These are phyloP conservation scores for Kradibia gibbosae DNA, from an alignment of 1,140 invertebrate genomes.

Conservation along the genomic window DNA sequence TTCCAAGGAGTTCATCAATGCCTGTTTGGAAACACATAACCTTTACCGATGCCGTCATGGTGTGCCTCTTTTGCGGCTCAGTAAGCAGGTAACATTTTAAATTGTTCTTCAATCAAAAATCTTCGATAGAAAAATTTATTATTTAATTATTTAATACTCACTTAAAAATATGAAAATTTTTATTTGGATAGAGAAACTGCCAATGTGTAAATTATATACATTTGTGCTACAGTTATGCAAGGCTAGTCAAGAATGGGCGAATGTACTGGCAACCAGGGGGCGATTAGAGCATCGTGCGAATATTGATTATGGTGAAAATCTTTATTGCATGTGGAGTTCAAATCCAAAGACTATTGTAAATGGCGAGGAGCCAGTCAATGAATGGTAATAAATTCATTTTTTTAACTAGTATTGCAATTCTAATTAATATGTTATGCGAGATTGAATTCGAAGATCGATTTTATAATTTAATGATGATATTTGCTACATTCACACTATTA, in stretches of 20 bases:
- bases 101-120: no score
- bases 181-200: no score
- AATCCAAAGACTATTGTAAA: slow-evolving; percentile 79
- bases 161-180: no score
- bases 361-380: slow-evolving; percentile 82
- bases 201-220: no score
- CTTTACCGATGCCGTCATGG: slow-evolving; percentile 81
- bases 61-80: slow-evolving; percentile 79
- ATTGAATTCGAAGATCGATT: no score
- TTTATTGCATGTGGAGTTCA: slow-evolving; percentile 83
- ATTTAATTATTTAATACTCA: no score
- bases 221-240: slow-evolving; percentile 74
- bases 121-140: no score
- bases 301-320: slow-evolving; percentile 86
- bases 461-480: no score
- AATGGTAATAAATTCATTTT: slow-evolving; percentile 80
- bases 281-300: slow-evolving; percentile 83
- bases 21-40: slow-evolving; percentile 84
- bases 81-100: slow-evolving; percentile 76
- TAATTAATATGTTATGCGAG: no score
- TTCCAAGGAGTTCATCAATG: slow-evolving; percentile 70
- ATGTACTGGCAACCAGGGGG: slow-evolving; percentile 79
- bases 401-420: no score
- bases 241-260: slow-evolving; percentile 88
- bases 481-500: no score